These are phyloP conservation scores for Luperina nickerlii DNA, from an alignment of 2,888 invertebrate genomes.

Conservation along the genomic window DNA sequence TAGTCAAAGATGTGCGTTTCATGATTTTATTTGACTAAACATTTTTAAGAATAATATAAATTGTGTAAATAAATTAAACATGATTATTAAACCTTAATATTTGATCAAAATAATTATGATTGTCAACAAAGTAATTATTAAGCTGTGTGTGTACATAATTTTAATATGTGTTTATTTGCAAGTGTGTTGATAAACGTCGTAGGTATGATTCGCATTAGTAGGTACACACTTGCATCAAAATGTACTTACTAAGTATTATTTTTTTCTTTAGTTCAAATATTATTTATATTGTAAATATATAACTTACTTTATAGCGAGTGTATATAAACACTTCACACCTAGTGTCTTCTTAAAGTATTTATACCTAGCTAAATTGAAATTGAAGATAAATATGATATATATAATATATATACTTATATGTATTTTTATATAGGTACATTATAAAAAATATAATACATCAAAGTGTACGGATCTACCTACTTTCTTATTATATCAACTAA, in stretches of 20 bases:
- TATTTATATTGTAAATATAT: conserved; percentile 24
- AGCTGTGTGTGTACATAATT: not conserved
- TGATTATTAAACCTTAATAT: not conserved
- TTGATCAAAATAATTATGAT: not conserved
- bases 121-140: not conserved
- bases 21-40: too few relatives aligned
- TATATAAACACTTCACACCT: conserved; percentile 21
- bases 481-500: conserved; percentile 3
- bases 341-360: conserved; percentile 34
- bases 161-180: not conserved
- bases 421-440: not conserved
- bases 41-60: not conserved
- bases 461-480: conserved; percentile 19
- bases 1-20: too few relatives aligned
- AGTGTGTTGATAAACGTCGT: not conserved
- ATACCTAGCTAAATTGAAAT: conserved; percentile 9
- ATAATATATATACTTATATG: too few relatives aligned
- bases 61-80: conserved; percentile 1
- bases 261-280: not conserved
- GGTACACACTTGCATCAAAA: not conserved
- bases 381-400: not conserved
- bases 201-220: not conserved
- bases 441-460: not conserved
- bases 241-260: not conserved
- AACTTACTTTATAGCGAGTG: conserved; percentile 3